Percentiles rank a stretch among this genome's conserved stretches.
Evolutionary conservation across 2,888 invertebrate species (phyloP).

Genomic region (Caenorhabditis sulstoni): DNA sequence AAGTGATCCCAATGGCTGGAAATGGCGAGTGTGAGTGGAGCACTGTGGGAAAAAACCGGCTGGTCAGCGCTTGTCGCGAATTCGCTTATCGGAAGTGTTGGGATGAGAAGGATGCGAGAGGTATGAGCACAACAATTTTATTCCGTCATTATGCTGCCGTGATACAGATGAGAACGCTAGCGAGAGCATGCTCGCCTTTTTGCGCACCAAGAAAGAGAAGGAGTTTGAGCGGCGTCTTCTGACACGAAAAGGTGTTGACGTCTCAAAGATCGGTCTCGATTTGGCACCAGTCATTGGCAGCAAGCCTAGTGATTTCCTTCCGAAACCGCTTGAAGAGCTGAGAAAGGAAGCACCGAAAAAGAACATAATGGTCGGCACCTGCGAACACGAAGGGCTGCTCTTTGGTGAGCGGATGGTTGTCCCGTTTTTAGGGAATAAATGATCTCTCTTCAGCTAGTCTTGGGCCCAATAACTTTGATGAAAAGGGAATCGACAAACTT

Average conservation of each 20-base stretch:
- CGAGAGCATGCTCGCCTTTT: constrained; percentile 65
- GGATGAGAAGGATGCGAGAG: constrained; percentile 56
- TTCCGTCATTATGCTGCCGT: neutral
- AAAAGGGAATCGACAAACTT: constrained; percentile 73
- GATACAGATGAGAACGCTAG: constrained; percentile 60
- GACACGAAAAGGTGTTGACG: constrained; percentile 69
- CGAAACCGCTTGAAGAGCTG: constrained; percentile 68
- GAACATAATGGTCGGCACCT: constrained; percentile 71
- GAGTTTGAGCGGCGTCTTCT: constrained; percentile 69
- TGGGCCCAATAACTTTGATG: constrained; percentile 67
- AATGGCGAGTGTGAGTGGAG: constrained; percentile 75
- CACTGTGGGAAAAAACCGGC: constrained; percentile 60
- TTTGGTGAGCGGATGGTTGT: constrained; percentile 61
- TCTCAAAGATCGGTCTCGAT: constrained; percentile 71
- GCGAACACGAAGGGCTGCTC: constrained; percentile 71
- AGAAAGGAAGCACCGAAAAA: constrained; percentile 71
- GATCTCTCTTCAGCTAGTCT: constrained; percentile 63
- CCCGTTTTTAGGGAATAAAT: neutral
- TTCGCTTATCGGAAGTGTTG: constrained; percentile 70
- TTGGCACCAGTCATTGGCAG: constrained; percentile 67
- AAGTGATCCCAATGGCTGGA: constrained; percentile 75
- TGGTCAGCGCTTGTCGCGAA: constrained; percentile 62
- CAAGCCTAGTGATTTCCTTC: constrained; percentile 69
- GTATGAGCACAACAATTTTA: constrained; percentile 12
- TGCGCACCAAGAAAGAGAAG: constrained; percentile 63